A percentile compares a stretch with the other conserved stretches of the same genome.
These are phyloP conservation scores for Halcyon badia DNA, from an alignment of 2,797 vertebrate genomes.

Conservation along the genomic window DNA sequence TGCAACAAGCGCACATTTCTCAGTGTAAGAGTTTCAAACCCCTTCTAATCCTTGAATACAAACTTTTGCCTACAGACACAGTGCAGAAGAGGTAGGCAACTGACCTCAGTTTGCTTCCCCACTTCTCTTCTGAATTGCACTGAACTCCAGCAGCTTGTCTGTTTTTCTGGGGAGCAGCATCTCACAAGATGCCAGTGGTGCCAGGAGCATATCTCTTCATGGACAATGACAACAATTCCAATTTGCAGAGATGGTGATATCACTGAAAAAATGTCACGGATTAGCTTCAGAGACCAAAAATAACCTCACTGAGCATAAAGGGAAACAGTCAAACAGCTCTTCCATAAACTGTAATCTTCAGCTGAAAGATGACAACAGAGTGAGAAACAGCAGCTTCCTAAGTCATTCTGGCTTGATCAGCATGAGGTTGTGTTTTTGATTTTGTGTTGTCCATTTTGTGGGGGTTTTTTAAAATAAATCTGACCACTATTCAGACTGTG, in stretches of 20 bases:
- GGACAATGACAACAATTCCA: background rate
- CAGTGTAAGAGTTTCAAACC: background rate
- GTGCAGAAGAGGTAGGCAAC: background rate
- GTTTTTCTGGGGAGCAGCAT: background rate
- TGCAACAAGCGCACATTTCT: background rate
- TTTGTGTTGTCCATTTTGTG: background rate
- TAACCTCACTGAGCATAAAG: background rate
- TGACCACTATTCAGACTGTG: background rate
- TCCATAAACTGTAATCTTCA: background rate
- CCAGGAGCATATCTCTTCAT: background rate
- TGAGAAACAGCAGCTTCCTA: background rate
- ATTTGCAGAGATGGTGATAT: background rate
- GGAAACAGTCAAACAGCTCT: background rate
- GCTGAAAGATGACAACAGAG: background rate
- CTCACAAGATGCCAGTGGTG: background rate
- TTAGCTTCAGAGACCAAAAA: background rate
- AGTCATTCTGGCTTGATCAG: background rate
- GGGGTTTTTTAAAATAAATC: background rate
- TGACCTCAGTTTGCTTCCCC: background rate
- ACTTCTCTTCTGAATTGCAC: background rate
- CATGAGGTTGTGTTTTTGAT: background rate
- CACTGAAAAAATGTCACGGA: background rate
- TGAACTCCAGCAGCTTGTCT: background rate
- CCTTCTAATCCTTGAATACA: background rate
- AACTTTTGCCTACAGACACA: background rate